A percentile compares a stretch with the other conserved stretches of the same genome.
Evolutionary conservation across 2,113 vertebrate species (phyloP).

Genomic region (Chionomys nivalis): DNA sequence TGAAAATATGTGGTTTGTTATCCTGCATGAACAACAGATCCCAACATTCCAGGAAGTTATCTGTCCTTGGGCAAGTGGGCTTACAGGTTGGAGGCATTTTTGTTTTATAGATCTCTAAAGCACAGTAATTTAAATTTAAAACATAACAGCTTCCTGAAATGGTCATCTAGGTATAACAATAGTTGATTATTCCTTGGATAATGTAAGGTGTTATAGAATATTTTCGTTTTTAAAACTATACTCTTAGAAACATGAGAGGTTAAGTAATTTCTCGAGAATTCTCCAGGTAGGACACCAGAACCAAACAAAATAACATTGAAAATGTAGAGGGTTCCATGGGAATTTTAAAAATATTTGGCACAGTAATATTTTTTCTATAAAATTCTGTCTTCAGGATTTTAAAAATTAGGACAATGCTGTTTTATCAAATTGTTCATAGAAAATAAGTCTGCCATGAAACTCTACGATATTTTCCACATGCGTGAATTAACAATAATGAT

Average conservation of each 20-base stretch:
- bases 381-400: conserved; percentile 26
- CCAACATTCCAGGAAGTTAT: background rate
- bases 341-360: conserved; percentile 3
- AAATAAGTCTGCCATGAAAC: conserved; percentile 42
- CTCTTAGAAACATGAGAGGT: background rate
- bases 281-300: background rate
- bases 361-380: background rate
- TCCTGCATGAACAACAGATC: background rate
- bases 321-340: conserved; percentile 18
- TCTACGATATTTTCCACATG: conserved; percentile 32
- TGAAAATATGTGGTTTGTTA: background rate
- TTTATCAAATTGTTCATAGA: conserved; percentile 4
- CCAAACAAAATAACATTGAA: conserved; percentile 24
- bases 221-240: conserved; percentile 23
- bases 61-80: background rate
- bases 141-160: background rate
- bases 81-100: background rate
- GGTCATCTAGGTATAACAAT: background rate
- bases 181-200: background rate
- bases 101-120: background rate
- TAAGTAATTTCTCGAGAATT: conserved; percentile 26
- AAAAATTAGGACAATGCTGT: background rate
- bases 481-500: conserved; percentile 27
- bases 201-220: background rate
- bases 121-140: background rate